Evolutionary conservation across 2,888 invertebrate species (phyloP), one percentile per base, ranked within the genome.

Genomic region (Dioctria linearis): DNA sequence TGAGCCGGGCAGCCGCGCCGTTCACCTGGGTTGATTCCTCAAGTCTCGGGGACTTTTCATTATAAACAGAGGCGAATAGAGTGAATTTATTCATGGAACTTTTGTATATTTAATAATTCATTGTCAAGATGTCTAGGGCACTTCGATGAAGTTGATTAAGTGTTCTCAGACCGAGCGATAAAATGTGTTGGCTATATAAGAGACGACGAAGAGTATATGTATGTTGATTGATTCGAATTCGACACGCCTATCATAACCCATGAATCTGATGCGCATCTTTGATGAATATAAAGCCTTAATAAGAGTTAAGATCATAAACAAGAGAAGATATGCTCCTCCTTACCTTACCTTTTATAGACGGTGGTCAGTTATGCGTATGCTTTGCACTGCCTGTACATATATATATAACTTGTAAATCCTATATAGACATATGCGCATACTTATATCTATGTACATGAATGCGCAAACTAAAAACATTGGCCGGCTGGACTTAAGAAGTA

Each of bases 181-280:
- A 78, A 66, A 66, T 78, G 25, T 25, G 66, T 54, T 54, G 65
- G 78, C 51, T 25, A 25, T 25, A 25, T 25, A 25, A 25, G 39
- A 40, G 57, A 76, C 63, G 37, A 63, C 25, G 63, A 76, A 25
- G 25, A 25, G 25, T 25, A 25, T 25, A 25, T 25, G 73, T 78
- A 67, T 63, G 78, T 83, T 85, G 84, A 85, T 85, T 85, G 84
- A 85, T 85, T 83, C 83, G 79, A 83, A 83, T 80, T 78, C 82
- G 84, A 83, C 83, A 84, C 84, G 84, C 84, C 84, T 83, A 83
- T 83, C 82, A 83, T 79, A 82, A 61, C 79, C 71, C 71, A 46
- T 71, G 67, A 63, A 79, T 71, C 71, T 71, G 61, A 69, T 79
- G 79, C 79, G 67, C 40, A 66, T 78, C 76, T 78, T 78, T 65